A percentile compares a stretch with the other conserved stretches of the same genome.
These are phyloP conservation scores for Cricetomys ansorgei DNA, from an alignment of 2,113 vertebrate species.

Conservation along the genomic window DNA sequence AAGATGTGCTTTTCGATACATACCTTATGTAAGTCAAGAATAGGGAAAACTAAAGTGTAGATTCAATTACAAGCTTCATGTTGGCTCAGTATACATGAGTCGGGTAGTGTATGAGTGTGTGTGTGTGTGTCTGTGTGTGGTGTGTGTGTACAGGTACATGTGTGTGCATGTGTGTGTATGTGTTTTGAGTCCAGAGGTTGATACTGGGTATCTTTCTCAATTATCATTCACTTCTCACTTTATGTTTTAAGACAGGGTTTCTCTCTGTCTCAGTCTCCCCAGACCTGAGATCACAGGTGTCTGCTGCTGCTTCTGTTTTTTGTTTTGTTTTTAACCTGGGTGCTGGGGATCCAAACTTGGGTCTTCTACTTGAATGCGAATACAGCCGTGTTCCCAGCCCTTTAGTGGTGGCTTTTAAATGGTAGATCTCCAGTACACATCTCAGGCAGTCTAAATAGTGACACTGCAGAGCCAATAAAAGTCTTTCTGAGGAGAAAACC, in stretches of 20 bases:
- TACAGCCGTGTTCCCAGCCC: background rate
- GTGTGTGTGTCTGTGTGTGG: background rate
- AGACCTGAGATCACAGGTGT: background rate
- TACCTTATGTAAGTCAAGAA: background rate
- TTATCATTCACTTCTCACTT: background rate
- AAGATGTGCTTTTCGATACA: background rate
- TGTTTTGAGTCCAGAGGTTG: background rate
- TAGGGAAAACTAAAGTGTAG: background rate
- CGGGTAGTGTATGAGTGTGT: background rate
- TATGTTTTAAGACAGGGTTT: background rate
- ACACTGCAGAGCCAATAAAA: background rate
- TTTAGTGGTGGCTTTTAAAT: background rate
- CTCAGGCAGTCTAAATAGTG: background rate
- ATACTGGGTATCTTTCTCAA: background rate
- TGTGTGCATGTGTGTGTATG: background rate
- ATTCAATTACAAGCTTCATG: background rate
- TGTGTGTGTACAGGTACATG: background rate
- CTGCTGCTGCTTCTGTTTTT: background rate
- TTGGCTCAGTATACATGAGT: background rate
- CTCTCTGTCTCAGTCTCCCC: too few relatives aligned
- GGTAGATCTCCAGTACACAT: background rate
- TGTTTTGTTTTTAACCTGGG: background rate
- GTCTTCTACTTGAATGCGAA: background rate
- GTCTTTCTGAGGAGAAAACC: background rate
- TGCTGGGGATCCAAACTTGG: background rate